Evolutionary conservation across 2,797 vertebrate species (phyloP), one percentile per base, ranked within the genome.

Genomic region (Dendrocincla tyrannina): DNA sequence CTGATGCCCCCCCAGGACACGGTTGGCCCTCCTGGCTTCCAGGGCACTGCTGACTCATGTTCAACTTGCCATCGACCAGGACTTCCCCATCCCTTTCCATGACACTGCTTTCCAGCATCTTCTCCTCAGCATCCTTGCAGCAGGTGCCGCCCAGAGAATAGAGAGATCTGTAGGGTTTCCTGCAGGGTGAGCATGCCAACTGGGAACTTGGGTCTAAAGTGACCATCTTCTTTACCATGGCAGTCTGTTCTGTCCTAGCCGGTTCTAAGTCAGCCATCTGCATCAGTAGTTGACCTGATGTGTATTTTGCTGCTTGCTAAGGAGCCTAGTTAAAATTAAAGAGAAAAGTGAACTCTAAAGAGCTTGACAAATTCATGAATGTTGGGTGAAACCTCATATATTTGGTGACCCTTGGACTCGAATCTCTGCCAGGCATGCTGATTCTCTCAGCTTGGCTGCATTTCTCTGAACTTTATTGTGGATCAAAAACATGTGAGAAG

Each of bases 91-190:
- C 37, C 13, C 37, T 41, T 22, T 62, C 37, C 8, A 4, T 10
- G 9, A 13, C 28, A 62, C 18, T 62, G 13, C 59, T 41, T 62
- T 62, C 37, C 28, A 41, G 9, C 28, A 30, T 62, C 53, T 37
- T 30, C 8, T 28, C 52, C 46, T 81, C 16, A 1, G 41, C 47
- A 76, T 46, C 44, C 18, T 41, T 50, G 50, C 67, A 69, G n/a
- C 20, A 17, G 0, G 0, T 59, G 17, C 41, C 0, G 2, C 15
- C 22, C 2, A 1, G 49, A 72, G 68, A 33, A 17, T 2, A 35
- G 73, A 68, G 37, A 68, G 41, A 5, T 20, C 7, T 1, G 5
- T 3, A 30, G 33, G 32, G n/a, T 53, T 85, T 83, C 37, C 41
- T 82, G 44, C 5, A 11, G 3, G 0, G 7, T 32, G 10, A 33